These are phyloP conservation scores for Gymnoscelis rufifasciata DNA, from an alignment of 2,888 invertebrate species.

Conservation along the genomic window DNA sequence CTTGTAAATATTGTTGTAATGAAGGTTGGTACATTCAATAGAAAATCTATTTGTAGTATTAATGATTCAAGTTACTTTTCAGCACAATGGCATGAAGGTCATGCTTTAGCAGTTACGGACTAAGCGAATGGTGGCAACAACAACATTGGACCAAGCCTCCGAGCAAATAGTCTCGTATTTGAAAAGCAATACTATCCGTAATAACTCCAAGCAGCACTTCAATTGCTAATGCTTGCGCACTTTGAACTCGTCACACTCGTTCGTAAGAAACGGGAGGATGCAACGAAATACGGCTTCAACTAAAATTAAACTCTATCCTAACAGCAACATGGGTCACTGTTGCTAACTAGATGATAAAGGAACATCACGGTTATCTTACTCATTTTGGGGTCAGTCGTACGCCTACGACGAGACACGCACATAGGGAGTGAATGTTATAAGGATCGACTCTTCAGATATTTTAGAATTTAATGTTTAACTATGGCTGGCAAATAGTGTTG, in stretches of 20 bases:
- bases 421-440: constrained; percentile 10
- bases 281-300: neutral
- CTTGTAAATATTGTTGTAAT: constrained; percentile 3
- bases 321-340: constrained; percentile 10
- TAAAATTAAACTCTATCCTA: constrained; percentile 7
- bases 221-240: constrained; percentile 21
- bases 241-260: constrained; percentile 25
- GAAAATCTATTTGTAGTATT: constrained; percentile 9
- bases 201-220: constrained; percentile 10
- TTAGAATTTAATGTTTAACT: neutral
- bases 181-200: too few species aligned
- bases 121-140: neutral
- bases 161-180: too few species aligned
- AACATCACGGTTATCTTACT: constrained; percentile 44
- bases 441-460: neutral
- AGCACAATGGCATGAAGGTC: constrained; percentile 12
- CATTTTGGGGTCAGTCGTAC: constrained; percentile 43
- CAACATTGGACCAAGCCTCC: too few species aligned
- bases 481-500: neutral
- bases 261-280: constrained; percentile 20
- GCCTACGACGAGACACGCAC: constrained; percentile 19
- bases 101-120: neutral
- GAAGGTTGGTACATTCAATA: constrained; percentile 14
- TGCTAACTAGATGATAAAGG: constrained; percentile 22
- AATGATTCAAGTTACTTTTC: constrained; percentile 5